A percentile compares a stretch with the other conserved stretches of the same genome.
Evolutionary conservation across 2,888 invertebrate species (phyloP).

Genomic region (Epistrophe grossulariae): DNA sequence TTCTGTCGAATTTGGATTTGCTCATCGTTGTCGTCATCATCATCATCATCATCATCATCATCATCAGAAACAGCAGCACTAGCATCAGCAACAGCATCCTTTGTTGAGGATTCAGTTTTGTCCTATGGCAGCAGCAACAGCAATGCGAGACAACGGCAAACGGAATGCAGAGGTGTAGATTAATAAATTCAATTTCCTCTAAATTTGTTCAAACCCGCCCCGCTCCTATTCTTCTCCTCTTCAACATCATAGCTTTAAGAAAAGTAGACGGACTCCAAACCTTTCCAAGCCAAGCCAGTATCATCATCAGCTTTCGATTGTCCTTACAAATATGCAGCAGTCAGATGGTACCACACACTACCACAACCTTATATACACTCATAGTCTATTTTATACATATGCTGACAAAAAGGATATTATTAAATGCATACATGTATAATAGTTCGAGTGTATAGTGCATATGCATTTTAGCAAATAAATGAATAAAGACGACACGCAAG

Average conservation of each 20-base stretch:
- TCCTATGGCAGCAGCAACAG: background rate
- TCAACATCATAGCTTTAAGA: conserved; percentile 10
- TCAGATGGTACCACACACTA: conserved; percentile 6
- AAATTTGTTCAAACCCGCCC: conserved; percentile 30
- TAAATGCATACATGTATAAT: conserved; percentile 51
- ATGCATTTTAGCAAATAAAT: conserved; percentile 72
- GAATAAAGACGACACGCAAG: conserved; percentile 51
- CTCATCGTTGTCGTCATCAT: conserved; percentile 25
- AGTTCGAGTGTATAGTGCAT: conserved; percentile 47
- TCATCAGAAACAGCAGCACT: too few relatives aligned
- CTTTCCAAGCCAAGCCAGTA: background rate
- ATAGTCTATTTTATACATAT: conserved; percentile 21
- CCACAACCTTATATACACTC: background rate
- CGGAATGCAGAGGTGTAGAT: conserved; percentile 65
- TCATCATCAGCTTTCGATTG: conserved; percentile 48
- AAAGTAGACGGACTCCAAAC: background rate
- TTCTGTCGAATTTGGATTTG: conserved; percentile 42
- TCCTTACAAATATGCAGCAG: conserved; percentile 34
- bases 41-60: background rate
- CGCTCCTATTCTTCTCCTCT: background rate
- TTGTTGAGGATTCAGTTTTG: conserved; percentile 5
- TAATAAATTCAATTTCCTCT: conserved; percentile 76
- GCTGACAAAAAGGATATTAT: conserved; percentile 69
- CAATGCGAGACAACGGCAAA: conserved; percentile 14
- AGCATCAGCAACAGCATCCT: conserved; percentile 2